Evolutionary conservation across 1,140 invertebrate genomes (phyloP).

Genomic region (Spodoptera litura): DNA sequence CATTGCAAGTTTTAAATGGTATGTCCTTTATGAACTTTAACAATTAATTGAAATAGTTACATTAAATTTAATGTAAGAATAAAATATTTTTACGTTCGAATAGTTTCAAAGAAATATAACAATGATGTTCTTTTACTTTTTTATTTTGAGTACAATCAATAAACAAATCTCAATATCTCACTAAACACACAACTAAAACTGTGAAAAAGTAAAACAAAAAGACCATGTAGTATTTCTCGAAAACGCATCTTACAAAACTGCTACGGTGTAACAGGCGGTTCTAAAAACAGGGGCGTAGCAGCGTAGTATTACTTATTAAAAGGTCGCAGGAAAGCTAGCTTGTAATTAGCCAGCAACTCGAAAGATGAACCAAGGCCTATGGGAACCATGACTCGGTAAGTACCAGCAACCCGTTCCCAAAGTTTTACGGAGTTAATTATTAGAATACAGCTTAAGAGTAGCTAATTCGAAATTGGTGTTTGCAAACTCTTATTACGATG

Average conservation of each 20-base stretch:
- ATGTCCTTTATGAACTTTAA: no score
- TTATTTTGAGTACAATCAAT: no score
- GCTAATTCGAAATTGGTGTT: conserved; percentile 44
- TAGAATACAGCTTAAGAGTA: conserved; percentile 43
- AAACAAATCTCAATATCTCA: no score
- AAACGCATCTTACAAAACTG: not conserved
- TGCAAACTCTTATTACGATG: conserved; percentile 18
- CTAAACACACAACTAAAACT: no score
- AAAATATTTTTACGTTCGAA: no score
- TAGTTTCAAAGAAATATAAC: no score
- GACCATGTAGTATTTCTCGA: no score
- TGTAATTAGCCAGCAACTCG: conserved; percentile 58
- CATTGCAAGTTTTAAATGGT: no score
- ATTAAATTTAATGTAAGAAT: no score
- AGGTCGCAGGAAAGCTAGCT: conserved; percentile 49
- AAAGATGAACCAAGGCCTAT: conserved; percentile 49
- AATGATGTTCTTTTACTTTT: no score
- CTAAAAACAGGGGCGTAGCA: conserved; percentile 50
- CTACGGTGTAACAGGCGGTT: conserved; percentile 38
- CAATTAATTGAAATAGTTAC: no score
- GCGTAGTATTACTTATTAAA: conserved; percentile 61
- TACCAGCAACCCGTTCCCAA: not conserved
- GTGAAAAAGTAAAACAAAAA: no score
- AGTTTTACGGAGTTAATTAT: conserved; percentile 44
- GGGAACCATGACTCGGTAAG: conserved; percentile 46